Conservation (phyloP, 2,113 vertebrate species). For the Echinops telfairi region DNA sequence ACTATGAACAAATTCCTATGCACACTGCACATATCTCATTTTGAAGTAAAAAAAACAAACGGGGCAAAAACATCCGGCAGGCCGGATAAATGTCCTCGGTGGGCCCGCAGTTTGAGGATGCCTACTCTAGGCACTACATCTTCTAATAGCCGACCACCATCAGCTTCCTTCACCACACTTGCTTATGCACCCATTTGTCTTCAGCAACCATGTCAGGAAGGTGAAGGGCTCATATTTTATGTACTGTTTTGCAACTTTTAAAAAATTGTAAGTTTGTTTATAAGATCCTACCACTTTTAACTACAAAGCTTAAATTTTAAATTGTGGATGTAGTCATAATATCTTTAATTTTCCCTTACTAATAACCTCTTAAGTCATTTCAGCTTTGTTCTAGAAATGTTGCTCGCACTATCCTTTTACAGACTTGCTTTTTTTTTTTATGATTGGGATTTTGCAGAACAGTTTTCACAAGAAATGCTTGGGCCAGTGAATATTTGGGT, state of each 20-base stretch:
- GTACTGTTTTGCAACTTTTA: background rate
- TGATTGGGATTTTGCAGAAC: background rate
- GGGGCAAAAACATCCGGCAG: too few relatives aligned
- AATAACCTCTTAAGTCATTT: background rate
- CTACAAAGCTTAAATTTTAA: background rate
- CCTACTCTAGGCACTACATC: too few relatives aligned
- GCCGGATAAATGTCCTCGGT: too few relatives aligned
- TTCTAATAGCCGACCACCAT: background rate
- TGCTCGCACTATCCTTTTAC: background rate
- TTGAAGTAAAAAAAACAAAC: too few relatives aligned
- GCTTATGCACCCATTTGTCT: background rate
- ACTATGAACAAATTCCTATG: too few relatives aligned
- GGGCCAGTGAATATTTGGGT: background rate
- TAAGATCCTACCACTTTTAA: conserved; percentile 50
- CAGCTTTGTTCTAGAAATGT: background rate
- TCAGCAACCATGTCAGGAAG: background rate
- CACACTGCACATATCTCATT: too few relatives aligned
- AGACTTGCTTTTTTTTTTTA: background rate
- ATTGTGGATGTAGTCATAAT: background rate
- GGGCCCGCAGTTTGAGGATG: too few relatives aligned
- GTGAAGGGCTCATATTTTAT: background rate
- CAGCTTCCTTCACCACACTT: too few relatives aligned
- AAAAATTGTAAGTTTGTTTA: background rate
- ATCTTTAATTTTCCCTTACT: background rate
- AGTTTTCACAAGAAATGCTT: background rate